These are phyloP conservation scores for Melanostoma mellinum DNA, from an alignment of 2,888 invertebrate species.

Conservation along the genomic window DNA sequence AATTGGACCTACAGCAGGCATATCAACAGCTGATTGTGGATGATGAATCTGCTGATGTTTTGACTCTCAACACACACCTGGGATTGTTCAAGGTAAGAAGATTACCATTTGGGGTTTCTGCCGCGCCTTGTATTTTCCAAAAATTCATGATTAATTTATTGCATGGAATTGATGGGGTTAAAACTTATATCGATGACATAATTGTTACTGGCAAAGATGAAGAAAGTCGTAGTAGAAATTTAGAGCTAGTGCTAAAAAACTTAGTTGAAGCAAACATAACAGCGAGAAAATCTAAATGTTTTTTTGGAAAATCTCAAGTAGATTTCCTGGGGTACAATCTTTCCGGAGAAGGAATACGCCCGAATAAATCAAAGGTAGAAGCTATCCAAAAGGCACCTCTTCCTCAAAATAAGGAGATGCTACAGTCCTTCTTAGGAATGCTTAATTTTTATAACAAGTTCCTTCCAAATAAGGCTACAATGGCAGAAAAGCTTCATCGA, in stretches of 20 bases:
- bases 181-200: constrained; percentile 18
- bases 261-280: constrained; percentile 23
- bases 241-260: constrained; percentile 14
- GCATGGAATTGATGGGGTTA: constrained; percentile 17
- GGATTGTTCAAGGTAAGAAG: constrained; percentile 30
- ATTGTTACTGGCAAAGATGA: constrained; percentile 22
- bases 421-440: constrained; percentile 21
- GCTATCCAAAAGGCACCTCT: constrained; percentile 16
- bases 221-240: constrained; percentile 14
- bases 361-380: constrained; percentile 20
- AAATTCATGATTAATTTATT: constrained; percentile 21
- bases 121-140: constrained; percentile 33
- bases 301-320: constrained; percentile 22
- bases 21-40: constrained; percentile 25
- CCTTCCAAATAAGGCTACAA: constrained; percentile 21
- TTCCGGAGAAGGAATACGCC: constrained; percentile 2
- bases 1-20: constrained; percentile 19
- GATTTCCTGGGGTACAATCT: constrained; percentile 31
- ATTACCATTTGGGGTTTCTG: constrained; percentile 21
- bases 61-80: constrained; percentile 24
- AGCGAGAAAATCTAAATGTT: constrained; percentile 17
- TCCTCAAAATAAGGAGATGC: constrained; percentile 23
- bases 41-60: constrained; percentile 5
- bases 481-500: constrained; percentile 23
- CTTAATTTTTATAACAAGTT: constrained; percentile 31